Conservation (phyloP, 2,797 vertebrate species). For the Sciaenops ocellatus region DNA sequence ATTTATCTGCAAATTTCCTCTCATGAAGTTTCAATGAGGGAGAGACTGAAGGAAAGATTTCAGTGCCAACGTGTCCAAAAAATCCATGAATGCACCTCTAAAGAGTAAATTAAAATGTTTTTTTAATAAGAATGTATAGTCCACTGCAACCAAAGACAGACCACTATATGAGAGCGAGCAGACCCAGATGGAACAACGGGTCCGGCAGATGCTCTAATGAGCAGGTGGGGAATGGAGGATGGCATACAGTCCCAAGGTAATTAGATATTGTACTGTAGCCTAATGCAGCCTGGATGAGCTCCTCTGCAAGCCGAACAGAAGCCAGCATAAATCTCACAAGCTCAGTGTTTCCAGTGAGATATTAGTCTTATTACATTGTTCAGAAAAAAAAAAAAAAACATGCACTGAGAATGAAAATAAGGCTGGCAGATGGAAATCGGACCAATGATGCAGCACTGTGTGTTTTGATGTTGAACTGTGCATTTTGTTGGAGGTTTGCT, state of each 20-base stretch:
- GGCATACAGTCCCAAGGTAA: not conserved
- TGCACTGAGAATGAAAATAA: conserved; percentile 14
- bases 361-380: not conserved
- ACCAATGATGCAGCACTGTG: not conserved
- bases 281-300: conserved; percentile 5
- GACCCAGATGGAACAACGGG: not conserved
- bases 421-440: not conserved
- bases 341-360: conserved; percentile 10
- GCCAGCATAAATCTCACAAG: conserved; percentile 7
- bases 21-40: not conserved
- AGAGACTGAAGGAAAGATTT: not conserved
- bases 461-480: not conserved
- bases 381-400: not conserved
- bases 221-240: conserved; percentile 5
- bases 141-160: not conserved
- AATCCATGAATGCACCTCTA: not conserved
- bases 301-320: conserved; percentile 4
- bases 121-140: not conserved
- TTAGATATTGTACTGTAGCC: conserved; percentile 17
- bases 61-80: not conserved
- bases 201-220: not conserved
- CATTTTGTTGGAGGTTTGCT: not conserved
- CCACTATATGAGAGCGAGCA: not conserved
- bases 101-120: not conserved
- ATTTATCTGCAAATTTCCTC: not conserved